Base-by-base conservation (phyloP, 1,140 invertebrate genomes). In the Calliphora vicina region DNA sequence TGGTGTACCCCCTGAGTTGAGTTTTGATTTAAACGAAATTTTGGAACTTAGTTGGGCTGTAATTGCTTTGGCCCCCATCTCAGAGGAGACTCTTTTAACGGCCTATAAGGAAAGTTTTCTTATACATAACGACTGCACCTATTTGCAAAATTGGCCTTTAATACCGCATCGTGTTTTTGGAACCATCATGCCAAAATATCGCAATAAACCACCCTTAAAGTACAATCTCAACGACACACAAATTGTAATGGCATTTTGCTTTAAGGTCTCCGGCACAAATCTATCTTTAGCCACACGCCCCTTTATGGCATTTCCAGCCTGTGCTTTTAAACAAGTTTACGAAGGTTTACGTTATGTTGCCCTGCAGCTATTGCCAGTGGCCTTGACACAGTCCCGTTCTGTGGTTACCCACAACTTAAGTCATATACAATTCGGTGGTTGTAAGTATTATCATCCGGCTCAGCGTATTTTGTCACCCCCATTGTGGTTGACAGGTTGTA, bases 201-300 rank as follows among this genome's bases (percentile, higher is more conserved):
- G 85, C 3, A 81, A 82, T 27, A 84, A 84, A 50, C 67, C 81
- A 17, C 82, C 85, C 0, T 13, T 85, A n/a, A 83, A 82, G 5
- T 50, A 85, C 61, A 82, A 84, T 83, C 61, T 85, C 6, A 83
- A 84, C 72, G 82, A 85, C 57, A 82, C 67, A 13, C 84, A 85
- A 81, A 84, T 85, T 26, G 81, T 84, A n/a, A 42, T 85, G 25
- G 84, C 82, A 9, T 29, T 85, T 15, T 85, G 85, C 20, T 81
- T 73, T 26, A 42, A 80, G 35, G 17, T 25, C 2, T 83, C 84
- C 3, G 82, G 82, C 1, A 82, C 82, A 2, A 85, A 85, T 72
- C 17, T 13, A 13, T 27, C 35, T 12, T 43, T 84, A 5, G 80
- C 81, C 8, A 35, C 23, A 13, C 82, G 84, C 15, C 82, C 76